Evolutionary conservation across 2,113 vertebrate genomes (phyloP).

Genomic region (Bostrychus sinensis): DNA sequence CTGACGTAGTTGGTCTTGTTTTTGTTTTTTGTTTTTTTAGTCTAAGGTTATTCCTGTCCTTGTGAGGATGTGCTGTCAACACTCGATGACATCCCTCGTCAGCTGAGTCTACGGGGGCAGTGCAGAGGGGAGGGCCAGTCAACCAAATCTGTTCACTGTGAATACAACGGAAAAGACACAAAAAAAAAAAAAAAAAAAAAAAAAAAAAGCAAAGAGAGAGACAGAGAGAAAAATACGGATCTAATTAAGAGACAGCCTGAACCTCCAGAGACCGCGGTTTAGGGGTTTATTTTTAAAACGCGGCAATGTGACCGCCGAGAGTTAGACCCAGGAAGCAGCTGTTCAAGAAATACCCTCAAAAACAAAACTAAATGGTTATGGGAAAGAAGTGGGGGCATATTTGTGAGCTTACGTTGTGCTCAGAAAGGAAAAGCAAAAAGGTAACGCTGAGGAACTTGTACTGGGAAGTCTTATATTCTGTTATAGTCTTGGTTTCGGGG

Average conservation of each 20-base stretch:
- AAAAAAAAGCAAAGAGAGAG: neutral
- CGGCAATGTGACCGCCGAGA: neutral
- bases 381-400: no score
- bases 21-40: neutral
- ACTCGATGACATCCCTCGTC: neutral
- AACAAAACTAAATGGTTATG: slow-evolving; percentile 8
- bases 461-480: no score
- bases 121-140: no score
- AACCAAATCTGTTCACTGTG: slow-evolving; percentile 20
- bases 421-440: no score
- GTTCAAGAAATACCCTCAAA: slow-evolving; percentile 27
- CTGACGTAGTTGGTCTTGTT: no score
- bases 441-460: no score
- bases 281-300: slow-evolving; percentile 8
- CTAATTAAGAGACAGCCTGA: slow-evolving; percentile 34
- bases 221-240: slow-evolving; percentile 29
- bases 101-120: neutral
- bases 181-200: neutral
- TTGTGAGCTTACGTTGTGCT: no score
- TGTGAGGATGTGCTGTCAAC: no score
- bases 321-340: slow-evolving; percentile 16
- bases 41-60: neutral
- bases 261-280: slow-evolving; percentile 34
- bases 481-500: no score
- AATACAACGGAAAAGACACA: slow-evolving; percentile 12